A percentile compares a stretch with the other conserved stretches of the same genome.
These are phyloP conservation scores for Ashinkailepas kermadecensis DNA, from an alignment of 2,888 invertebrate genomes.

Conservation along the genomic window DNA sequence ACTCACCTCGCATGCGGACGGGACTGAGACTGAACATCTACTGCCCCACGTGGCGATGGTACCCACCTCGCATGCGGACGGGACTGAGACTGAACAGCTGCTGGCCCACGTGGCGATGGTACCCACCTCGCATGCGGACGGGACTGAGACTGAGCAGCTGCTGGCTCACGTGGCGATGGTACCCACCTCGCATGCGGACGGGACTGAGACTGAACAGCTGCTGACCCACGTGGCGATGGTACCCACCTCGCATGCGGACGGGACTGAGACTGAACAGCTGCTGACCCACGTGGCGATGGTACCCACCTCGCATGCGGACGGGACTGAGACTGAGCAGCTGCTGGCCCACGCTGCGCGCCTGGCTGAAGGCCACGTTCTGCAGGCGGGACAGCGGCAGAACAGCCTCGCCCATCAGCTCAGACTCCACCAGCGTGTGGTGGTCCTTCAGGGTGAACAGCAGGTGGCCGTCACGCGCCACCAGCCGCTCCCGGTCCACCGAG, in stretches of 20 bases:
- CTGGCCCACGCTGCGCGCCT: not conserved
- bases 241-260: not conserved
- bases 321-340: not conserved
- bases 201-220: not conserved
- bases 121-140: not conserved
- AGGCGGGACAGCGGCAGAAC: constrained; percentile 74
- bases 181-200: not conserved
- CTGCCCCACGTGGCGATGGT: not conserved
- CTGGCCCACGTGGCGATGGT: not conserved
- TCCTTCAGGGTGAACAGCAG: constrained; percentile 88
- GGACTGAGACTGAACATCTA: not conserved
- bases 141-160: not conserved
- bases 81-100: not conserved
- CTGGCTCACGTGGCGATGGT: not conserved
- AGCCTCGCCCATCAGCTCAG: constrained; percentile 91
- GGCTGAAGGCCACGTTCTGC: constrained; percentile 50
- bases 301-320: not conserved
- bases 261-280: constrained; percentile 1
- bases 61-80: not conserved
- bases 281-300: not conserved
- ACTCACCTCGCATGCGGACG: not conserved
- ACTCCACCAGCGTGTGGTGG: constrained; percentile 86
- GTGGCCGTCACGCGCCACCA: constrained; percentile 24
- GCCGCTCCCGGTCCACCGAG: constrained; percentile 12
- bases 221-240: not conserved